phyloP scores from a whole-genome alignment of 2,797 vertebrate genomes.

The Girardinus metallicus region DNA sequence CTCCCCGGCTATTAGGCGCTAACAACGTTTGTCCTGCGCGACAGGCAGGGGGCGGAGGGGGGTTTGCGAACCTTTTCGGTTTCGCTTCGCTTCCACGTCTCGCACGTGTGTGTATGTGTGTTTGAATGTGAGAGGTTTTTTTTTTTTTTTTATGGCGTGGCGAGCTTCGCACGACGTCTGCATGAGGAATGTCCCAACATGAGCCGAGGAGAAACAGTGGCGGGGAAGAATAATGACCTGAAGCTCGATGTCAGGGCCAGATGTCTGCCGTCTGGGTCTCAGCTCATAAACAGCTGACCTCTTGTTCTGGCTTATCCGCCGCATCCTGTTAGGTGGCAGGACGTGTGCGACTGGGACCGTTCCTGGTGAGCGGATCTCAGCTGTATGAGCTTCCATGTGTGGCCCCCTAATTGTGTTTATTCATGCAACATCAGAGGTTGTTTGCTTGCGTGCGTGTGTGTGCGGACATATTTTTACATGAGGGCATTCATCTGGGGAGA shows the following conservation, averaged over 20 bases:
- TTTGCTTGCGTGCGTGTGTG: constrained; percentile 1
- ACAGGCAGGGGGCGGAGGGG: constrained; percentile 17
- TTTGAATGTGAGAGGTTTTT: constrained; percentile 46
- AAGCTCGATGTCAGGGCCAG: constrained; percentile 58
- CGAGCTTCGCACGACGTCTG: constrained; percentile 65
- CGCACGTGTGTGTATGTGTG: not conserved
- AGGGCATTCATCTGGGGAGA: constrained; percentile 46
- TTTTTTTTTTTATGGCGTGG: constrained; percentile 45
- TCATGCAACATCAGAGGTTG: constrained; percentile 10
- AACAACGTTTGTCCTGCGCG: constrained; percentile 32
- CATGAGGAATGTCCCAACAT: constrained; percentile 68
- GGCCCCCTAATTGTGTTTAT: constrained; percentile 27
- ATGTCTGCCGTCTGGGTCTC: constrained; percentile 72
- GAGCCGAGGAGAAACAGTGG: constrained; percentile 59
- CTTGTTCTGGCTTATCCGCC: constrained; percentile 66
- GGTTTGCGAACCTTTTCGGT: not conserved
- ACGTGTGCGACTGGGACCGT: constrained; percentile 20
- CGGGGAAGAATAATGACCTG: constrained; percentile 65
- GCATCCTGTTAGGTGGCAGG: constrained; percentile 51
- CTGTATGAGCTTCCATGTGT: constrained; percentile 5
- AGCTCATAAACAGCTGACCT: constrained; percentile 72
- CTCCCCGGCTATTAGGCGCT: constrained; percentile 33
- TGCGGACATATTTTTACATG: constrained; percentile 22
- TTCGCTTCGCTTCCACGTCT: not conserved
- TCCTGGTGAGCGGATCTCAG: constrained; percentile 18